phyloP scores from a whole-genome alignment of 1,140 invertebrate species.

The Whitmania pigra region DNA sequence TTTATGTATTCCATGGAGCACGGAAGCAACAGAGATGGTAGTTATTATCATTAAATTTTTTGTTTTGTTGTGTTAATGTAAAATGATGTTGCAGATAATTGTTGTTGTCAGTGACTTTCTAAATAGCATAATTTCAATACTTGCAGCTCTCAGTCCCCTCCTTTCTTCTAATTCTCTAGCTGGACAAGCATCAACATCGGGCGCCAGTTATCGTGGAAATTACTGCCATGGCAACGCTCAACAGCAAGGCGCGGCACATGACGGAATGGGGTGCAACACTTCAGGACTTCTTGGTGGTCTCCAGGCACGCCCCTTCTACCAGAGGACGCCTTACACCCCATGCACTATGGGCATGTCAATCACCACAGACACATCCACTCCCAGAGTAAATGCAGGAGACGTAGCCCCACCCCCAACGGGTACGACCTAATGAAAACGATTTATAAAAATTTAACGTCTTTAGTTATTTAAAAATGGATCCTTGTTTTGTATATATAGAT shows the following conservation, averaged over 20 bases:
- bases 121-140: no score
- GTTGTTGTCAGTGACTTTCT: no score
- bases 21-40: no score
- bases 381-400: constrained; percentile 38
- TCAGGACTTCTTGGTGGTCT: not conserved
- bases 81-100: no score
- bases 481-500: no score
- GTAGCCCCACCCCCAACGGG: constrained; percentile 28
- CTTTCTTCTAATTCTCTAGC: no score
- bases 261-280: not conserved
- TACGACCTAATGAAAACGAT: not conserved
- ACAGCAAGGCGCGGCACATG: not conserved
- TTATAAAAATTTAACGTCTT: not conserved
- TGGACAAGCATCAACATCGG: not conserved
- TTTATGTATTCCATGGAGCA: no score
- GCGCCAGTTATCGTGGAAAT: not conserved
- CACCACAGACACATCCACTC: constrained; percentile 22
- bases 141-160: no score
- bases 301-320: not conserved
- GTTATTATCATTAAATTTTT: no score
- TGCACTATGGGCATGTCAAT: no score
- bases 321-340: no score
- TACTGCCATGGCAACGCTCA: not conserved
- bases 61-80: no score
- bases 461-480: not conserved